These are phyloP conservation scores for Chrysolina americana DNA, from an alignment of 2,888 invertebrate genomes.

Conservation along the genomic window DNA sequence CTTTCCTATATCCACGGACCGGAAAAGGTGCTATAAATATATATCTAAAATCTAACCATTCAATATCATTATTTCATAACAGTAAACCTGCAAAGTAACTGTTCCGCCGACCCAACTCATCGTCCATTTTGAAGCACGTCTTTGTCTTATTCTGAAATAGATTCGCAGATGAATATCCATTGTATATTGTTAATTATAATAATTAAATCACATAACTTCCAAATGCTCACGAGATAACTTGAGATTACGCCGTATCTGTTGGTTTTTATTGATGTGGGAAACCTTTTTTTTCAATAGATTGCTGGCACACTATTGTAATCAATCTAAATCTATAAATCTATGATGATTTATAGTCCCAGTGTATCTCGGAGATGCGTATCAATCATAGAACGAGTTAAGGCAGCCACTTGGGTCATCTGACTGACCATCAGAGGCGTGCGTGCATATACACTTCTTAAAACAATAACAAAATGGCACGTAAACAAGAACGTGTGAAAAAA, in stretches of 20 bases:
- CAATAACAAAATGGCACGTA: too few species aligned
- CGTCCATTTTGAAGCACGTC: constrained; percentile 21
- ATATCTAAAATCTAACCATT: constrained; percentile 27
- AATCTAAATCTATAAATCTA: constrained; percentile 31
- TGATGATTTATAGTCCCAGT: constrained; percentile 28
- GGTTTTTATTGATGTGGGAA: constrained; percentile 31
- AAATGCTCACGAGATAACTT: constrained; percentile 23
- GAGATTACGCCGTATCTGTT: constrained; percentile 27
- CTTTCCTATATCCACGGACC: constrained; percentile 10
- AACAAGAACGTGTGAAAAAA: too few species aligned
- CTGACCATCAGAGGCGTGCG: constrained; percentile 11
- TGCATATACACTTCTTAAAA: not conserved
- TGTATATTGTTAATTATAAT: constrained; percentile 30
- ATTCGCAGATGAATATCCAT: constrained; percentile 28
- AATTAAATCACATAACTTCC: constrained; percentile 31
- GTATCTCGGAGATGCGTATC: constrained; percentile 31
- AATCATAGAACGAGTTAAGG: constrained; percentile 27
- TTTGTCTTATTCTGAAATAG: constrained; percentile 15
- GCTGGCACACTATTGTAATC: constrained; percentile 31
- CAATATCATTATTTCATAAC: constrained; percentile 31
- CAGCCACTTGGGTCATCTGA: constrained; percentile 23
- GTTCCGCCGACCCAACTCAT: constrained; percentile 1
- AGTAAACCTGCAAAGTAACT: constrained; percentile 29
- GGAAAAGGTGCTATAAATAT: constrained; percentile 29
- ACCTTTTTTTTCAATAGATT: constrained; percentile 27